Evolutionary conservation across 1,140 invertebrate genomes (phyloP), one percentile per base, ranked within the genome.

Genomic region (Heliconius hewitsoni): DNA sequence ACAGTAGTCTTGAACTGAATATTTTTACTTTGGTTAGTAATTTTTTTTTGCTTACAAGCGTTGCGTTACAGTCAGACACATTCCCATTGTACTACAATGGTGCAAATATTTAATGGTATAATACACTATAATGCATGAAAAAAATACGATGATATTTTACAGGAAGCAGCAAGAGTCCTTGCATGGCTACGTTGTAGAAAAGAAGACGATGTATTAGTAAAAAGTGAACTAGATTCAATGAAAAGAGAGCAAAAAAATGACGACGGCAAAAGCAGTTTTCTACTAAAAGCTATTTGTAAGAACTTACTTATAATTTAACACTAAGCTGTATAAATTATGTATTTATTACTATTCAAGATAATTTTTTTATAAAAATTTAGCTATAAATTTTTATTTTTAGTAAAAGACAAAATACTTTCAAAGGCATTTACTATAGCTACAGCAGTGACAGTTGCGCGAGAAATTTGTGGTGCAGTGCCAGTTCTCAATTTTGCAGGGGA

Each of bases 401-500:
- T 91, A 23, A 85, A 82, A 8, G 85, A 91, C 75, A 86, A 86
- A 52, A 87, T 87, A 9, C 83, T 93, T 4, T 85, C 79, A 18
- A 85, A 87, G 76, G 91, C 92, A 0, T 93, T 92, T 76, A 71
- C 74, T 13, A 93, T 93, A 74, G 87, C 90, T 0, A 83, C 93
- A 72, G 75, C 89, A 3, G 80, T 90, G 8, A 74, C 87, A 1
- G 37, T 92, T 2, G 84, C 87, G 0, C 82, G 92, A 23, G 91
- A 93, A 66, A 78, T 92, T 0, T 93, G 91, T 74, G 92, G 92
- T 9, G 86, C 89, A 0, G 84, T 92, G 0, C 90, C 91, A n/a
- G 88, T 93, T 0, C 83, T 91, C 0, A 92, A 91, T 72, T 93
- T 91, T 55, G 92, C 92, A 74, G 90, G 88, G 0, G 86, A 91